These are phyloP conservation scores for Cochlearius cochlearius DNA, from an alignment of 2,113 vertebrate species.

Conservation along the genomic window DNA sequence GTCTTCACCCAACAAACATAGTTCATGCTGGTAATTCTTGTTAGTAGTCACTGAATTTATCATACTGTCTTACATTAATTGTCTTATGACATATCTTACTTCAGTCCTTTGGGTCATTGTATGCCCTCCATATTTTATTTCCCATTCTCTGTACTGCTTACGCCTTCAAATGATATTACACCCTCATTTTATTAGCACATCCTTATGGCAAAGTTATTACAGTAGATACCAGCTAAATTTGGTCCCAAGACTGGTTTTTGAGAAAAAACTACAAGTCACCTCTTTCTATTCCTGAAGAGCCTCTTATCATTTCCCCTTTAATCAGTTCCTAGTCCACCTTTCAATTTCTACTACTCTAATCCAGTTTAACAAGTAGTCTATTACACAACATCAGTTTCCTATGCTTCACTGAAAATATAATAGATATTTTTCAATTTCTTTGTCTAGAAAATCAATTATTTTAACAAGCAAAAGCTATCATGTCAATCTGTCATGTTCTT, in stretches of 20 bases:
- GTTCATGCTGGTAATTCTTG: background rate
- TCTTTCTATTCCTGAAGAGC: background rate
- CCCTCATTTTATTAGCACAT: background rate
- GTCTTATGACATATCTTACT: background rate
- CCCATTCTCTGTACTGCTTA: background rate
- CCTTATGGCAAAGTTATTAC: background rate
- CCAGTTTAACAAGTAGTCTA: background rate
- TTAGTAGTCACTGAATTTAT: background rate
- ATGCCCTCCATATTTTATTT: background rate
- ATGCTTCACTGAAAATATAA: background rate
- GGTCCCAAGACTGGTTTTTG: background rate
- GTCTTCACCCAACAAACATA: background rate
- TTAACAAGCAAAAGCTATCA: background rate
- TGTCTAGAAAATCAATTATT: constrained; percentile 1
- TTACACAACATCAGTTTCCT: background rate
- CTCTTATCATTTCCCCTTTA: background rate
- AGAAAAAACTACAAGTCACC: rapidly evolving
- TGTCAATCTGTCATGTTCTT: background rate
- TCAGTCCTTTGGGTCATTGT: background rate
- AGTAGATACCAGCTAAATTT: background rate
- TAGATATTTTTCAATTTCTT: background rate
- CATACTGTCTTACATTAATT: background rate
- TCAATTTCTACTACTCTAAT: background rate
- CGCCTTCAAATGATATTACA: background rate
- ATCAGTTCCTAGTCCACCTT: background rate